A percentile compares a stretch with the other conserved stretches of the same genome.
Conservation (phyloP, 2,797 vertebrate species). For the Chelonia mydas region DNA sequence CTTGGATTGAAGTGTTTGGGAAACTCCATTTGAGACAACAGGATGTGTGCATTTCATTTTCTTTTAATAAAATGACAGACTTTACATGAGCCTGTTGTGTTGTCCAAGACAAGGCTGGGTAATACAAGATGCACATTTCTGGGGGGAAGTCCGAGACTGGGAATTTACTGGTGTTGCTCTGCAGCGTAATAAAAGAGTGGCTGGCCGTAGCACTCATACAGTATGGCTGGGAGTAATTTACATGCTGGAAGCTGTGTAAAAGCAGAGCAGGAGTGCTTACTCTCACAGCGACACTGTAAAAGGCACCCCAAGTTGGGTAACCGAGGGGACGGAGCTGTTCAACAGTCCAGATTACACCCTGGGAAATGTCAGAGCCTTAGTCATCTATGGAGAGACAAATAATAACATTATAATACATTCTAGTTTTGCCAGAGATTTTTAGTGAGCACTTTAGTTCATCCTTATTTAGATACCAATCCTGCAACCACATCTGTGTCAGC, state of each 20-base stretch:
- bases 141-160: neutral
- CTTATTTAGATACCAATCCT: neutral
- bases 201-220: neutral
- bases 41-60: neutral
- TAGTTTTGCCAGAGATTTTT: neutral
- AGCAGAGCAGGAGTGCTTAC: neutral
- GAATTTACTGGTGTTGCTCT: neutral
- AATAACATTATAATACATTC: neutral
- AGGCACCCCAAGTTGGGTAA: neutral
- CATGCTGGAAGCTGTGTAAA: neutral
- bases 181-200: neutral
- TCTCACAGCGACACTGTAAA: neutral
- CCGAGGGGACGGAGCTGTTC: neutral
- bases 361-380: neutral
- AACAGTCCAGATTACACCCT: neutral
- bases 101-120: neutral
- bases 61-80: neutral
- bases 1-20: neutral
- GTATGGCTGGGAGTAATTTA: neutral
- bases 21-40: neutral
- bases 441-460: neutral
- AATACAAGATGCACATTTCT: neutral
- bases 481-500: neutral
- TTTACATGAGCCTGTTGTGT: neutral
- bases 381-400: neutral